Conservation (phyloP, 2,113 vertebrate genomes). For the Marmota monax region DNA sequence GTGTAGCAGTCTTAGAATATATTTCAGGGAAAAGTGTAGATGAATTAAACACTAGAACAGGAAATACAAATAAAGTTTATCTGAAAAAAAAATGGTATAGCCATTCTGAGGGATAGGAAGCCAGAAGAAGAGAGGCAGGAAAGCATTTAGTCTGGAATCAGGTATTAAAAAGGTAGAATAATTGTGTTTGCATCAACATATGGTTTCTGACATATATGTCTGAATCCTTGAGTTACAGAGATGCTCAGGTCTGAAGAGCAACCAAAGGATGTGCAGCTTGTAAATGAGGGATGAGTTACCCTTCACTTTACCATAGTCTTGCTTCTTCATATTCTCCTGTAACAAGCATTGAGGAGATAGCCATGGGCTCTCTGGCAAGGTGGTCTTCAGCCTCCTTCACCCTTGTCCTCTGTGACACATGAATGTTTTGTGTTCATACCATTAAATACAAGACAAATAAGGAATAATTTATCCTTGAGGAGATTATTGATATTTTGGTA, state of each 20-base stretch:
- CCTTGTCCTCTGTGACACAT: not conserved
- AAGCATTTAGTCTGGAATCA: not conserved
- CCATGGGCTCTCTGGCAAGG: not conserved
- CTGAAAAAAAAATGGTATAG: not conserved
- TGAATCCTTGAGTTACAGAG: not conserved
- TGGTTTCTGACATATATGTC: not conserved
- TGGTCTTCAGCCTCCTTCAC: not conserved
- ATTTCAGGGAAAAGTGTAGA: not conserved
- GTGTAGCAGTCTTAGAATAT: not conserved
- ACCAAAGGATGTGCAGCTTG: too few species aligned
- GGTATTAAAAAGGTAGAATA: not conserved
- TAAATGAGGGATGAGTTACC: accelerated
- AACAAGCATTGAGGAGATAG: not conserved
- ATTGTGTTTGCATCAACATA: not conserved
- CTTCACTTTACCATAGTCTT: not conserved
- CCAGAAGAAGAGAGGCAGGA: not conserved
- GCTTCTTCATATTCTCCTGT: not conserved
- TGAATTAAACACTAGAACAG: not conserved
- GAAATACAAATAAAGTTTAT: not conserved
- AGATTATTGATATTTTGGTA: not conserved
- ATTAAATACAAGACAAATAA: not conserved
- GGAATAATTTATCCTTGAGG: not conserved
- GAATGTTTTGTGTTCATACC: not conserved
- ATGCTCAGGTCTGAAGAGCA: not conserved
- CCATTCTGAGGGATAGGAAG: not conserved